phyloP scores from a whole-genome alignment of 2,888 invertebrate genomes.

The Mimas tiliae region DNA sequence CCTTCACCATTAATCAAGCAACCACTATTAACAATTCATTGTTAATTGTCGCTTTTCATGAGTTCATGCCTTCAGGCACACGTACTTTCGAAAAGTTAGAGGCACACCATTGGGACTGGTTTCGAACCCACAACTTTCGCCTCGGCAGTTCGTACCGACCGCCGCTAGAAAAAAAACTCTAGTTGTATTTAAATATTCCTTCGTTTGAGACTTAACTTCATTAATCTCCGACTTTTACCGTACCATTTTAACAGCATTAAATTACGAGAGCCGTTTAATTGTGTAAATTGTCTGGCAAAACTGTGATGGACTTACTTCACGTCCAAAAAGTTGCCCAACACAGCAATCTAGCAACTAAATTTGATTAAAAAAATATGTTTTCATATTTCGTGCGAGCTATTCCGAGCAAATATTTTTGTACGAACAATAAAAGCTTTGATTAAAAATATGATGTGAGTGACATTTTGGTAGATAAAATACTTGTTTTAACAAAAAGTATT shows the following conservation, averaged over 20 bases:
- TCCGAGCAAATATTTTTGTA: not conserved
- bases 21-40: too few species aligned
- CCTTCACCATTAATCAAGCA: too few species aligned
- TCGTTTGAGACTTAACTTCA: not conserved
- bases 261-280: not conserved
- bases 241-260: not conserved
- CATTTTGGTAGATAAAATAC: not conserved
- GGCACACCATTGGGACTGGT: too few species aligned
- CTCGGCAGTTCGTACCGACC: too few species aligned
- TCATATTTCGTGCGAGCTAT: constrained; percentile 3
- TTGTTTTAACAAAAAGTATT: not conserved
- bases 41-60: too few species aligned
- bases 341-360: not conserved
- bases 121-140: too few species aligned
- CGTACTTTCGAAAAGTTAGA: too few species aligned
- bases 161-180: too few species aligned
- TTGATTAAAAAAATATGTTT: not conserved
- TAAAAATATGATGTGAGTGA: constrained; percentile 4
- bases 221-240: not conserved
- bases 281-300: not conserved
- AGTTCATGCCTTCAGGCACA: too few species aligned
- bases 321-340: not conserved
- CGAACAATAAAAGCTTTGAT: constrained; percentile 9
- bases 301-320: not conserved
- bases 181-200: too few species aligned